Evolutionary conservation across 2,113 vertebrate species (phyloP).

Genomic region (Mastomys coucha): DNA sequence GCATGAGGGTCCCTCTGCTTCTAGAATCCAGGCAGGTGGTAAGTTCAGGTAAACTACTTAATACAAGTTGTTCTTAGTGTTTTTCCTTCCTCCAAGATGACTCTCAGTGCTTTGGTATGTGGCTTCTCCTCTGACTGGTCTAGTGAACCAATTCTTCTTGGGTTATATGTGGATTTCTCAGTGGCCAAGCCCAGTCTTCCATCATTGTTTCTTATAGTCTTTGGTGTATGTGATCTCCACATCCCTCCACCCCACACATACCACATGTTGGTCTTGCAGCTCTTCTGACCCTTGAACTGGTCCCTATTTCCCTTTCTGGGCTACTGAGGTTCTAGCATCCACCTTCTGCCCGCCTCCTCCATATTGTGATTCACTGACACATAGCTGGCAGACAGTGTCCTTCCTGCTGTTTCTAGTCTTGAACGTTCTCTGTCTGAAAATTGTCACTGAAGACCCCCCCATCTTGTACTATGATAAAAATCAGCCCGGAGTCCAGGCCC

Average conservation of each 20-base stretch:
- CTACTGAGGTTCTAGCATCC: background rate
- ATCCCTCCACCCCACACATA: background rate
- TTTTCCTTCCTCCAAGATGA: background rate
- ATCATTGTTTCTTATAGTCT: background rate
- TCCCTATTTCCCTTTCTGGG: background rate
- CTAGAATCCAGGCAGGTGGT: background rate
- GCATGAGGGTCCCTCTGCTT: fast-evolving
- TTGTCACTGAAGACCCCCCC: background rate
- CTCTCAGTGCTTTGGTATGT: background rate
- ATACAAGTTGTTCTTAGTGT: background rate
- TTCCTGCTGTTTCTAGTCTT: background rate
- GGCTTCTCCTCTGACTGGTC: background rate
- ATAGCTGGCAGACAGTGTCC: background rate
- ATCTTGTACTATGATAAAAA: constrained; percentile 4
- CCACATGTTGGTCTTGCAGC: background rate
- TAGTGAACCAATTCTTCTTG: background rate
- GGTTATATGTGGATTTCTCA: background rate
- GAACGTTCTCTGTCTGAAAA: background rate
- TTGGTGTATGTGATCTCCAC: background rate
- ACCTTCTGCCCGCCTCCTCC: background rate
- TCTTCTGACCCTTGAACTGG: background rate
- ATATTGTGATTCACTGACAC: background rate
- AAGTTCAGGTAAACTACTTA: background rate
- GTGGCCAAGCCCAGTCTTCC: background rate
- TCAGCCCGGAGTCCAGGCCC: background rate